These are phyloP conservation scores for Propsilocerus akamusi DNA, from an alignment of 1,140 invertebrate genomes.

Conservation along the genomic window DNA sequence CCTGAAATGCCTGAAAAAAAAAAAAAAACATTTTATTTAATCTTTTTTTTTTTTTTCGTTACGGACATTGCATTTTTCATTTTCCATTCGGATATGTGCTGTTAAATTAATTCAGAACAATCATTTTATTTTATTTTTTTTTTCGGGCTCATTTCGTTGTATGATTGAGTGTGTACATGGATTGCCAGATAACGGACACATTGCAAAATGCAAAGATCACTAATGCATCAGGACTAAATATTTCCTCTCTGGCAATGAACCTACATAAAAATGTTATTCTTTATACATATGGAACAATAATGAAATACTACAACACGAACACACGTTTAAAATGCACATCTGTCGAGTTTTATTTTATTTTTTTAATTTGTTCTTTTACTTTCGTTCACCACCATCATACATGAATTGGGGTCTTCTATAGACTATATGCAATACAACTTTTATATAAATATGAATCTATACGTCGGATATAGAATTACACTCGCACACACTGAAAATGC, in stretches of 20 bases:
- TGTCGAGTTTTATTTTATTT: background rate
- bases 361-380: background rate
- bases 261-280: background rate
- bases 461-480: background rate
- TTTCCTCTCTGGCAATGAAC: background rate
- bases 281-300: background rate
- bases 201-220: background rate
- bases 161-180: background rate
- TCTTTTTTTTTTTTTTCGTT: background rate
- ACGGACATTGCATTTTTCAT: background rate
- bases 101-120: conserved; percentile 1
- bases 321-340: background rate
- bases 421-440: no score
- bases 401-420: background rate
- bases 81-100: background rate
- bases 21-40: conserved; percentile 1
- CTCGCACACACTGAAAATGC: background rate
- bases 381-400: no score
- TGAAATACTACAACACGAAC: background rate
- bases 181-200: background rate
- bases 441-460: no score
- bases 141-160: background rate
- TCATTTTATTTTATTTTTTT: no score
- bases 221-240: background rate
- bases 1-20: background rate